Conservation (phyloP, 35 echinoderm and acorn worm genomes). For the Hemicentrotus pulcherrimus region DNA sequence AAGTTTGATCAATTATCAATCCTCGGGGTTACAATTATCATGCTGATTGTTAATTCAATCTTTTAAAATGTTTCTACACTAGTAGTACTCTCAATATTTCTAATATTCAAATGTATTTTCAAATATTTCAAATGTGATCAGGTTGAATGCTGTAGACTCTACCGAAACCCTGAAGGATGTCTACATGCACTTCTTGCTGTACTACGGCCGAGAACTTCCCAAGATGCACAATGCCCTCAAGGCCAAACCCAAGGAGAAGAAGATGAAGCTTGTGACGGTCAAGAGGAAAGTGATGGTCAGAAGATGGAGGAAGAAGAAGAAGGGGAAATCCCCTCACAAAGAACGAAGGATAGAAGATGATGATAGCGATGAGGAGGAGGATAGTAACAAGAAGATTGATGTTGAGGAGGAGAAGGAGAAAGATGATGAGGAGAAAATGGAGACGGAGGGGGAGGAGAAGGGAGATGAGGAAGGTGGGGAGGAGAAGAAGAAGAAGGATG, state of each 20-base stretch:
- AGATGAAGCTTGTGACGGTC: constrained; percentile 51
- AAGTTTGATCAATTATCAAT: too few relatives aligned
- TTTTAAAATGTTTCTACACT: neutral
- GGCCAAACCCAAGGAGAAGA: constrained; percentile 67
- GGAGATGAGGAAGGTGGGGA: neutral
- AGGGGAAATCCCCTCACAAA: constrained; percentile 14
- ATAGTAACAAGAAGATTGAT: constrained; percentile 52
- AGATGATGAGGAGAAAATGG: constrained; percentile 34
- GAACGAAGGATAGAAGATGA: constrained; percentile 24
- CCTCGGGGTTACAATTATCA: neutral
- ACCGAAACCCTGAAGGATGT: constrained; percentile 91
- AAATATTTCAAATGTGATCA: too few relatives aligned
- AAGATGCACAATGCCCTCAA: constrained; percentile 84
- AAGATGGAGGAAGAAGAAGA: constrained; percentile 52
- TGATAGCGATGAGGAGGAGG: constrained; percentile 39
- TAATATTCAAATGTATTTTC: neutral
- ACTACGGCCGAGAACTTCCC: constrained; percentile 92
- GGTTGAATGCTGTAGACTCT: constrained; percentile 85
- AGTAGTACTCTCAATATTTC: neutral
- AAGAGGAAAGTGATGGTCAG: constrained; percentile 61
- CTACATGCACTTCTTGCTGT: constrained; percentile 92
- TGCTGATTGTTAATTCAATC: too few relatives aligned
- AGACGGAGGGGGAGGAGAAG: neutral
- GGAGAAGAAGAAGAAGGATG: constrained; percentile 19
- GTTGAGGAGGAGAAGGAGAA: neutral